These are phyloP conservation scores for Neuroterus valhalla DNA, from an alignment of 1,140 invertebrate genomes.

Conservation along the genomic window DNA sequence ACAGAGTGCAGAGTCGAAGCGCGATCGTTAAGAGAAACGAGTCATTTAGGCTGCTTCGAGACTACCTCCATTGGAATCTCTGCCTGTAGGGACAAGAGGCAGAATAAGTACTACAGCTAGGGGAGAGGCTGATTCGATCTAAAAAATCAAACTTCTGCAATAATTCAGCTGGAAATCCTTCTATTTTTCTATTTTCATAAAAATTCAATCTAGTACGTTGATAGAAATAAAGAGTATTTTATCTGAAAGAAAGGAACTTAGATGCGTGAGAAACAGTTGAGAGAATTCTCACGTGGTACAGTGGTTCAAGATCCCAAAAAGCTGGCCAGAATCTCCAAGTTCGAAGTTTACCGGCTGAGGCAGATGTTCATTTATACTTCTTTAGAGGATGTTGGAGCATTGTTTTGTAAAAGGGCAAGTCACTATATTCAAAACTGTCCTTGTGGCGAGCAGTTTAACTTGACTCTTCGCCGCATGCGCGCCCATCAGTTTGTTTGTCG, in stretches of 20 bases:
- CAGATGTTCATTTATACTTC: too few relatives aligned
- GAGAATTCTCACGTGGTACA: too few relatives aligned
- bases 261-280: neutral
- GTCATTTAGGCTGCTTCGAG: conserved; percentile 43
- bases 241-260: neutral
- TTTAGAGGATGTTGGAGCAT: too few relatives aligned
- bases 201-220: neutral
- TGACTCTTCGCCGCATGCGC: too few relatives aligned
- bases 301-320: too few relatives aligned
- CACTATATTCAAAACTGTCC: too few relatives aligned
- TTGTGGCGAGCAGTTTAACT: too few relatives aligned
- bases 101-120: conserved; percentile 1
- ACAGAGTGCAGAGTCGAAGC: conserved; percentile 36
- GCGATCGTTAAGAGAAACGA: conserved; percentile 39
- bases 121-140: neutral
- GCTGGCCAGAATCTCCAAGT: too few relatives aligned
- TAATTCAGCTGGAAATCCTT: conserved; percentile 6
- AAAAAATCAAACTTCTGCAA: conserved; percentile 29
- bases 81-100: neutral
- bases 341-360: too few relatives aligned
- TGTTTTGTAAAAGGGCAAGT: too few relatives aligned
- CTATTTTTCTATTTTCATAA: neutral
- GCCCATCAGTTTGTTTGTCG: too few relatives aligned
- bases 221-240: too few relatives aligned
- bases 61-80: conserved; percentile 42